phyloP scores from a whole-genome alignment of 2,113 vertebrate species.

The Antidorcas marsupialis region DNA sequence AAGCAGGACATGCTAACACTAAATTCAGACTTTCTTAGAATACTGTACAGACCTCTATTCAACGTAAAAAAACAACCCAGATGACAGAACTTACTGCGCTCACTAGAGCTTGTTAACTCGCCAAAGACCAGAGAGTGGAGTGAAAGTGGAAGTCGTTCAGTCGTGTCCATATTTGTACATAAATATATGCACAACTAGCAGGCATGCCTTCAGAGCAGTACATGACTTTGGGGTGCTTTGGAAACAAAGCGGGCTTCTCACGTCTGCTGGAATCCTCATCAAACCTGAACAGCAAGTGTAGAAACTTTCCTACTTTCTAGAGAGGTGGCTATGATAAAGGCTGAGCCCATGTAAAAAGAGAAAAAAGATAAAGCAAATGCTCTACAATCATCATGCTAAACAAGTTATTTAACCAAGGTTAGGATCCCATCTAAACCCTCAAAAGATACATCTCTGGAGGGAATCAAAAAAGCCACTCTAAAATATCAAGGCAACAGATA shows the following conservation, averaged over 20 bases:
- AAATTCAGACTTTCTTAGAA: not conserved
- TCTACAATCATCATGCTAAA: not conserved
- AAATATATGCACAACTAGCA: accelerated
- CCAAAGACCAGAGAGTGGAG: not conserved
- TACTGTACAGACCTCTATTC: not conserved
- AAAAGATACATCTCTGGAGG: not conserved
- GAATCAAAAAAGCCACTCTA: not conserved
- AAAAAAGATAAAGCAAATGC: not conserved
- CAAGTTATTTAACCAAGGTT: not conserved
- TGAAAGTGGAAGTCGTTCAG: not conserved
- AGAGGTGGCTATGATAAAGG: not conserved
- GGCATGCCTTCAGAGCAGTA: not conserved
- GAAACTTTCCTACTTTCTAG: not conserved
- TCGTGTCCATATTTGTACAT: not conserved
- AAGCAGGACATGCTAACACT: not conserved
- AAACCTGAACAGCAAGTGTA: not conserved
- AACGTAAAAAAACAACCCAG: not conserved
- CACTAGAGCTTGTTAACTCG: not conserved
- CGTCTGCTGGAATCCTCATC: not conserved
- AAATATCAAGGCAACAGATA: not conserved
- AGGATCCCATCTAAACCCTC: not conserved
- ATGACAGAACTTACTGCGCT: not conserved
- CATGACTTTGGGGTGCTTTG: not conserved
- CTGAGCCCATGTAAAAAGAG: too few species aligned
- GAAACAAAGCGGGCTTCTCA: not conserved